Base-by-base conservation (phyloP, 2,113 vertebrate genomes). In the Calonectris borealis region DNA sequence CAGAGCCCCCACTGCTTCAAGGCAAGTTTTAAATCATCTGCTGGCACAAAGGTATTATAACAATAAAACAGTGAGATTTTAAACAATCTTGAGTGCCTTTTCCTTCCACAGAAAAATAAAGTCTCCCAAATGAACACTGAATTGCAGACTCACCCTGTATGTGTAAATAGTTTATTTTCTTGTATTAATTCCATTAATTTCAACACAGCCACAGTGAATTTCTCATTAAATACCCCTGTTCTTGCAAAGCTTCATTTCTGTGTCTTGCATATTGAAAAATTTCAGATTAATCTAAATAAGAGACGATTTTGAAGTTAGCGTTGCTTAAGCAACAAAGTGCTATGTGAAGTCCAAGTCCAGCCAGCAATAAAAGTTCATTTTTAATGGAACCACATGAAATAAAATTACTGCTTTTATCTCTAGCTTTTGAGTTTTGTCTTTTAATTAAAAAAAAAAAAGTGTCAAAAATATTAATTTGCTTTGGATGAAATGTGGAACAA, bases 11-110 rank as follows among this genome's bases (percentile, higher is more conserved):
- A 27, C 36, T 69, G 62, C 79, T 93, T 69, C 49, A 29, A 73
- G 49, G 54, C 36, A 79, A 61, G 14, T 78, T 66, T 93, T 78
- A 70, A 70, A 72, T 75, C 76, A 88, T 83, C 68, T 88, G 46
- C 64, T 88, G 76, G n/a, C 51, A 92, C 31, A 84, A 80, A 7
- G 9, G 49, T 62, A 52, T 34, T 34, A 11, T 24, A 77, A 65
- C 44, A 92, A 73, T 36, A 80, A 80, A 96, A 52, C 13, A 70
- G 40, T 13, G 20, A 82, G 66, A 65, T 76, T 69, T 90, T 42
- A 60, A 94, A 90, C 13, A 88, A 48, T 46, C n/a, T 62, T 70
- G 26, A 65, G 51, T 17, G 9, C 18, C 36, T 83, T 76, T 66
- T 79, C 34, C 44, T 86, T 77, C 22, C 72, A 86, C 21, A 60